Base-by-base conservation (phyloP, 2,888 invertebrate species). In the Exocentrus adspersus region DNA sequence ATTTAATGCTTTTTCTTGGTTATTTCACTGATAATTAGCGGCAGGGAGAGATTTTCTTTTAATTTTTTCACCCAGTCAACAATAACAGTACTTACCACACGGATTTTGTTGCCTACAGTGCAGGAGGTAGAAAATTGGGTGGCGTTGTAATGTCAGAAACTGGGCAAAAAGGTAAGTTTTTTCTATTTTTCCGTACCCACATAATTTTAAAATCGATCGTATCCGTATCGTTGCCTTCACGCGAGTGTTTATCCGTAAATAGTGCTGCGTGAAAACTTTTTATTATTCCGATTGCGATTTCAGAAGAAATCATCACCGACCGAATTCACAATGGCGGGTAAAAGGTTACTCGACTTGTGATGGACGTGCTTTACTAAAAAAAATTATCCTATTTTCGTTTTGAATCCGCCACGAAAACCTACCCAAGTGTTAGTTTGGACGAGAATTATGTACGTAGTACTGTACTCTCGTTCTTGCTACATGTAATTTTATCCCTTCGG, bases 71-170 rank as follows among this genome's bases (percentile, higher is more conserved):
- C 61, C 58, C 62, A 54, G 62, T 61, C 68, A 52, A 54, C 57
- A 57, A 76, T 74, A 77, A 77, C 74, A 75, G 75, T 74, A 72
- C 71, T 70, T 68, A 66, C 68, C 64, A 61, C 65, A 63, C 45
- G 59, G 50, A 64, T 62, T 65, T 65, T 68, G 74, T 72, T 75
- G 74, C 74, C 73, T 78, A 77, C 76, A 72, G 72, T 72, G 72
- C 72, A 73, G 89, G 87, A 89, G 87, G 87, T 88, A 88, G 88
- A 89, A 89, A 88, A 88, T 88, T 89, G 89, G 88, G 88, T 88
- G 89, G 89, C 88, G 88, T 88, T 89, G 90, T 89, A 88, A 90
- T 90, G 90, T 89, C 89, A 89, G 88, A 89, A 88, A 84, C 87
- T 88, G 88, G 87, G 87, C 88, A 86, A 88, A 73, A 88, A 89